Percentiles rank a stretch among this genome's conserved stretches.
phyloP scores from a whole-genome alignment of 2,797 vertebrate species.

The Lacerta agilis region DNA sequence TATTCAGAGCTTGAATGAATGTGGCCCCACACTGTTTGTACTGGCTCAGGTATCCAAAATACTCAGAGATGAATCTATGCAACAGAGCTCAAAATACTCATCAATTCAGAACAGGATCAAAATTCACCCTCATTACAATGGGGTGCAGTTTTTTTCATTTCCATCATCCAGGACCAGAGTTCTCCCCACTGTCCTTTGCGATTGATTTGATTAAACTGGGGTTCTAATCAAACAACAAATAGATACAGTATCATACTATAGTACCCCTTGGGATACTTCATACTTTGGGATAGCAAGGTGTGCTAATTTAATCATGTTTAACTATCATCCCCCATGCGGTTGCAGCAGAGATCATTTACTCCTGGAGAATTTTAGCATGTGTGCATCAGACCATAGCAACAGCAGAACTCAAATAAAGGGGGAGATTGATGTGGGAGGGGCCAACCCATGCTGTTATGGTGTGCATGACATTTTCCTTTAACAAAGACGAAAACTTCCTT shows the following conservation, averaged over 20 bases:
- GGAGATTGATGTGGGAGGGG: not conserved
- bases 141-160: not conserved
- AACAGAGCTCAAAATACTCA: too few relatives aligned
- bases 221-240: too few relatives aligned
- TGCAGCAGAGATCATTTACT: not conserved
- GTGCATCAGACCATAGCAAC: not conserved
- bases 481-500: conserved; percentile 24
- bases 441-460: not conserved
- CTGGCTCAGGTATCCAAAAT: too few relatives aligned
- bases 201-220: not conserved
- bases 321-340: not conserved
- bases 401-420: not conserved
- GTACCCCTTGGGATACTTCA: not conserved
- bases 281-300: not conserved
- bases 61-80: too few relatives aligned
- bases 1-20: too few relatives aligned
- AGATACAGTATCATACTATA: not conserved
- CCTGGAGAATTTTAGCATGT: not conserved
- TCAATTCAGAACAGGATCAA: not conserved
- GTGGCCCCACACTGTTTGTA: too few relatives aligned
- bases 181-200: not conserved
- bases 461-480: not conserved
- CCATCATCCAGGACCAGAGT: not conserved
- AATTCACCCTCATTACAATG: not conserved
- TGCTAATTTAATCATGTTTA: not conserved